These are phyloP conservation scores for Xiphophorus maculatus DNA, from an alignment of 2,113 vertebrate genomes.

Conservation along the genomic window DNA sequence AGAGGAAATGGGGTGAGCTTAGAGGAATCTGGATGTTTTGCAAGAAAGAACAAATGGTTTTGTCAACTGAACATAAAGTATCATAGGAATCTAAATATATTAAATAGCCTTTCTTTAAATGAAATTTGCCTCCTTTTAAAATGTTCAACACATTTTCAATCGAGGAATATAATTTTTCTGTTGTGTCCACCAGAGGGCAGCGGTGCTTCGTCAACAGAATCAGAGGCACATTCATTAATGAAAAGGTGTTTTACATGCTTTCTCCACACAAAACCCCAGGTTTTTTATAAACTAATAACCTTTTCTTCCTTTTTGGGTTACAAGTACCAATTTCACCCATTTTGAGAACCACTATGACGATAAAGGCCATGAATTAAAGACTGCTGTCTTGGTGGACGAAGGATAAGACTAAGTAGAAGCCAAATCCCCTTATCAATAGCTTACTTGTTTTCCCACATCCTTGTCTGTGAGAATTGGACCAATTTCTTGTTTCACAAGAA, in stretches of 20 bases:
- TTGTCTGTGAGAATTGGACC: constrained; percentile 7
- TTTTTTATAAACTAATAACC: constrained; percentile 33
- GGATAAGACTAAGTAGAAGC: constrained; percentile 15
- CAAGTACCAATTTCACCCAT: constrained; percentile 50
- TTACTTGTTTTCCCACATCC: constrained; percentile 34
- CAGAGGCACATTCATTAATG: background rate
- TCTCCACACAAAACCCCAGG: constrained; percentile 25
- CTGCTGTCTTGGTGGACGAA: constrained; percentile 8
- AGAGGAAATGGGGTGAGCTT: background rate
- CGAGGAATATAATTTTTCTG: background rate
- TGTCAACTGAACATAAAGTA: background rate
- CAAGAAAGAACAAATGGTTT: background rate
- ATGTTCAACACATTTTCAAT: background rate
- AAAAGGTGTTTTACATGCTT: background rate
- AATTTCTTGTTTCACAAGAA: constrained; percentile 29
- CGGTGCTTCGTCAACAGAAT: constrained; percentile 19
- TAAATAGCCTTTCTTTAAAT: background rate
- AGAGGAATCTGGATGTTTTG: background rate
- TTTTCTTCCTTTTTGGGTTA: constrained; percentile 1
- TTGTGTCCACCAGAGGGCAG: constrained; percentile 58
- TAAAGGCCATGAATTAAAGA: constrained; percentile 30
- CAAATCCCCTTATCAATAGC: constrained; percentile 54
- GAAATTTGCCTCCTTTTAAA: background rate
- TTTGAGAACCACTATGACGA: constrained; percentile 43
- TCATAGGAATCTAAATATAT: background rate